phyloP scores from a whole-genome alignment of 2,113 vertebrate genomes.

The Gobiocypris rarus region DNA sequence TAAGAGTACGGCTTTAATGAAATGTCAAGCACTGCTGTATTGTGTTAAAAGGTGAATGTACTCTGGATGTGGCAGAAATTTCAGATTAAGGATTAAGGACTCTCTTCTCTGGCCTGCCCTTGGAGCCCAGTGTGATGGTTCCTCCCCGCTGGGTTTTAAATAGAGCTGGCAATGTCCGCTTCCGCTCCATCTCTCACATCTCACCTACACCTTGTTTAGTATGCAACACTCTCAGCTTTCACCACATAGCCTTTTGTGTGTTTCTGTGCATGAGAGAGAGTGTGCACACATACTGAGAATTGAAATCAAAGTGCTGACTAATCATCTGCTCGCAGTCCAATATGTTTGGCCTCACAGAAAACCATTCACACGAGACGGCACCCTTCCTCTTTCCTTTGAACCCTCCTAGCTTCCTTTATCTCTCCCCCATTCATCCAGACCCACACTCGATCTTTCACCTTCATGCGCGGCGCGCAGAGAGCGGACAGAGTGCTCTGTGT shows the following conservation, averaged over 20 bases:
- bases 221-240: slow-evolving; percentile 21
- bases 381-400: slow-evolving; percentile 1
- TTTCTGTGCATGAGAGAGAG: not conserved
- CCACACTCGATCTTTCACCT: slow-evolving; percentile 31
- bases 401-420: slow-evolving; percentile 37
- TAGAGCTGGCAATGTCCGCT: slow-evolving; percentile 24
- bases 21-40: not conserved
- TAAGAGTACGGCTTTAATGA: not conserved
- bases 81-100: slow-evolving; percentile 58
- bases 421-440: slow-evolving; percentile 29
- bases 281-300: not conserved
- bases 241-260: slow-evolving; percentile 1
- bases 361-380: slow-evolving; percentile 11
- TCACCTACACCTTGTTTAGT: slow-evolving; percentile 9
- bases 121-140: slow-evolving; percentile 57
- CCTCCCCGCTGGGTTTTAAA: slow-evolving; percentile 61
- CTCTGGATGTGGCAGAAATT: slow-evolving; percentile 42
- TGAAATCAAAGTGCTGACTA: slow-evolving; percentile 43
- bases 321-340: slow-evolving; percentile 9
- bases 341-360: slow-evolving; percentile 6
- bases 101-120: slow-evolving; percentile 42
- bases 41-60: slow-evolving; percentile 21
- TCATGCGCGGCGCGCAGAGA: slow-evolving; percentile 18
- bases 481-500: slow-evolving; percentile 57
- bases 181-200: slow-evolving; percentile 21